A percentile compares a stretch with the other conserved stretches of the same genome.
phyloP scores from a whole-genome alignment of 2,888 invertebrate species.

The Chirona hameri region DNA sequence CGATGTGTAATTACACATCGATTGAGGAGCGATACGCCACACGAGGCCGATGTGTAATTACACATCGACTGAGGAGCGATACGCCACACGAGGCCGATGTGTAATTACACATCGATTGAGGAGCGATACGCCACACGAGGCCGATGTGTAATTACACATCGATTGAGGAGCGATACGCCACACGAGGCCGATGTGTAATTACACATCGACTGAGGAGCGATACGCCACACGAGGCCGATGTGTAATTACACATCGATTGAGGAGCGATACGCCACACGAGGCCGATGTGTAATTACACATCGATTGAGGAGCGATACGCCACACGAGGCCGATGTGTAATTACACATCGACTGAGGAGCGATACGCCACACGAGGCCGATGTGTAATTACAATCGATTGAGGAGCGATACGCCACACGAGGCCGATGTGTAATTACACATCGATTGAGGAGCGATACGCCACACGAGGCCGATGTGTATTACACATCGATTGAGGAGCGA shows the following conservation, averaged over 20 bases:
- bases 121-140: too few relatives aligned
- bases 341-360: conserved; percentile 73
- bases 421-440: conserved; percentile 82
- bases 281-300: not conserved
- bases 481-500: too few relatives aligned
- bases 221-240: too few relatives aligned
- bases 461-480: conserved; percentile 30
- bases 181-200: not conserved
- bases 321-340: too few relatives aligned
- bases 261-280: conserved; percentile 65
- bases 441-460: conserved; percentile 75
- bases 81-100: conserved; percentile 53
- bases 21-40: too few relatives aligned
- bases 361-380: conserved; percentile 56
- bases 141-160: conserved; percentile 83
- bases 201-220: too few relatives aligned
- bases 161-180: conserved; percentile 73
- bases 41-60: conserved; percentile 87
- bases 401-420: too few relatives aligned
- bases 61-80: conserved; percentile 73
- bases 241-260: conserved; percentile 76
- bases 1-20: too few relatives aligned
- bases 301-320: too few relatives aligned
- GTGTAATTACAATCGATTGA: too few relatives aligned
- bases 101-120: too few relatives aligned